These are phyloP conservation scores for Mastomys natalensis DNA, from an alignment of 2,113 vertebrate species.

Conservation along the genomic window DNA sequence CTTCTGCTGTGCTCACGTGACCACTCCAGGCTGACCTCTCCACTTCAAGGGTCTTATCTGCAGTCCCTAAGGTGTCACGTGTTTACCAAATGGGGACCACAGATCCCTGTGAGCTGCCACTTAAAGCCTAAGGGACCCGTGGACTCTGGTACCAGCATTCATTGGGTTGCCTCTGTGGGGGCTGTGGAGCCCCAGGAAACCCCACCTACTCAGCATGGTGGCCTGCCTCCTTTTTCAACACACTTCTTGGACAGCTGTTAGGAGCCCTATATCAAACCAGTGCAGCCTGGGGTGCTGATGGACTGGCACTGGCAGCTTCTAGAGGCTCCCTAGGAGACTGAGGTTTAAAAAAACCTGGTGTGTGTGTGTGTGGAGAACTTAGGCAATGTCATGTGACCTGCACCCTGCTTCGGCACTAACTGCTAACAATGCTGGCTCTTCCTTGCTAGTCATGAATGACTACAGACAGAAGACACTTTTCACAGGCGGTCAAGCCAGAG, in stretches of 20 bases:
- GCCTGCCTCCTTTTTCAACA: no score
- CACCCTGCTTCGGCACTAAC: no score
- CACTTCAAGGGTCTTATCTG: not conserved
- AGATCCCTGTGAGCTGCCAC: no score
- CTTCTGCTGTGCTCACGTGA: not conserved
- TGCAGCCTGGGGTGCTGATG: not conserved
- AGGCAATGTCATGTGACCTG: not conserved
- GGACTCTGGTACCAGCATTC: not conserved
- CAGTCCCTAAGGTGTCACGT: not conserved
- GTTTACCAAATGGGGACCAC: not conserved
- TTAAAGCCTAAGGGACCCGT: not conserved
- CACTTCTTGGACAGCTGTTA: not conserved
- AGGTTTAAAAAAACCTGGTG: not conserved
- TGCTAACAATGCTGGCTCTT: rapidly evolving
- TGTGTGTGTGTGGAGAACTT: no score
- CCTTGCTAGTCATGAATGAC: not conserved
- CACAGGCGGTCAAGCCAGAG: not conserved
- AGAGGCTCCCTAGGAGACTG: not conserved
- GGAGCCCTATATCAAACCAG: not conserved
- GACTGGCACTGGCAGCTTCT: not conserved
- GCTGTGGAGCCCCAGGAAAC: no score
- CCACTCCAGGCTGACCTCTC: not conserved
- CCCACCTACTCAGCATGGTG: not conserved
- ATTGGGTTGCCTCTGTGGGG: not conserved
- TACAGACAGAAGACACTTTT: no score